A percentile compares a stretch with the other conserved stretches of the same genome.
phyloP scores from a whole-genome alignment of 2,113 vertebrate genomes.

The Isurus oxyrinchus region DNA sequence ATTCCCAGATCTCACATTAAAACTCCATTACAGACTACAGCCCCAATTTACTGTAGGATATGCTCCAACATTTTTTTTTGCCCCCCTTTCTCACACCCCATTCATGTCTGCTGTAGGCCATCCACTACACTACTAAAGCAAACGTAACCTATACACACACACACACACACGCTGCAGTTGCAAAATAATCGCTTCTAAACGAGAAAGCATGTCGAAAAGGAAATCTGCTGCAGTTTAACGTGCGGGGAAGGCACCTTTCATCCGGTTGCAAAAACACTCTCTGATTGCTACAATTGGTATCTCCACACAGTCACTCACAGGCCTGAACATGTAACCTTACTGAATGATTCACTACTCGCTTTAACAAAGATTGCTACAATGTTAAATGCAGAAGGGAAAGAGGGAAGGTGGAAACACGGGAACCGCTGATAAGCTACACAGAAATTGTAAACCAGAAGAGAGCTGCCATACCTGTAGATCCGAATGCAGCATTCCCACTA shows the following conservation, averaged over 20 bases:
- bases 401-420: not conserved
- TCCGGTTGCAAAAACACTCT: conserved; percentile 40
- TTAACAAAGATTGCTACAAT: conserved; percentile 29
- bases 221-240: conserved; percentile 18
- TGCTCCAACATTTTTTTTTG: not conserved
- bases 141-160: not conserved
- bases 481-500: conserved; percentile 42
- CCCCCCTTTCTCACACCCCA: not conserved
- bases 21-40: conserved; percentile 27
- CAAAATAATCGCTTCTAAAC: conserved; percentile 10
- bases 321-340: not conserved
- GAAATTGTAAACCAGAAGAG: conserved; percentile 1
- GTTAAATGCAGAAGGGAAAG: not conserved
- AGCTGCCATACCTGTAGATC: conserved; percentile 40
- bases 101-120: conserved; percentile 18
- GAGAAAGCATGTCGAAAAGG: not conserved
- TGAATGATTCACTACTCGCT: not conserved
- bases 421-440: conserved; percentile 19
- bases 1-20: conserved; percentile 21
- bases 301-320: not conserved
- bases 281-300: conserved; percentile 48
- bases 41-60: not conserved
- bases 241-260: not conserved
- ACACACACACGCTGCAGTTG: not conserved
- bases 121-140: not conserved